Evolutionary conservation across 2,888 invertebrate genomes (phyloP), one percentile per base, ranked within the genome.

Genomic region (Orchestes rusci): DNA sequence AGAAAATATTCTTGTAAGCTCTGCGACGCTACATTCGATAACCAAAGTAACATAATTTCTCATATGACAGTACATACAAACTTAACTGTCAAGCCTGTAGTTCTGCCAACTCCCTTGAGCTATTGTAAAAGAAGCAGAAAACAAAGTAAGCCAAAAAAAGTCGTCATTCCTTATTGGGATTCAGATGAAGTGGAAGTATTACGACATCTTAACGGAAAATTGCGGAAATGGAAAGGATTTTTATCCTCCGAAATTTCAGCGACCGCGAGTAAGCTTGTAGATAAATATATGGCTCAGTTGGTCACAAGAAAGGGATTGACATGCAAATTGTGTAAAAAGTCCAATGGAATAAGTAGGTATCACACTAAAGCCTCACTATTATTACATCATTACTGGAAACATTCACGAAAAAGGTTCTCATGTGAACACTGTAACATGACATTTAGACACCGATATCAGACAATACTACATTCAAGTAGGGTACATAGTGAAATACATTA

Each of bases 321-420:
- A 16, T 65, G 65, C 45, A 57, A 62, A 13, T 62, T 67, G 19
- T 65, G 66, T 19, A 67, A 67, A 43, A 68, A 64, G 20, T 54
- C 58, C 7, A n/a, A n/a, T n/a, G 58, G 63, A n/a, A 60, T 65
- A 13, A 64, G 65, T 44, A 67, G 70, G 4, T 73, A 72, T 54
- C 70, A 70, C 52, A 70, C 69, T 2, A 69, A 62, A 51, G 66
- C 64, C 18, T 70, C 71, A 12, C 57, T 74, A 39, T 60, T 70
- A 10, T 57, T 75, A 41, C 76, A 77, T 56, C 62, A 66, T 32
- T 59, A 70, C 16, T 76, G 75, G 75, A 67, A 69, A 44, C 76
- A 76, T 58, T 59, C 61, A 5, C 57, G 59, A 48, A 64, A 60
- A 49, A 56, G 57, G 34, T 72, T 68, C 55, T 61, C 64, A 45